phyloP scores from a whole-genome alignment of 2,888 invertebrate species.

The Melolontha melolontha region DNA sequence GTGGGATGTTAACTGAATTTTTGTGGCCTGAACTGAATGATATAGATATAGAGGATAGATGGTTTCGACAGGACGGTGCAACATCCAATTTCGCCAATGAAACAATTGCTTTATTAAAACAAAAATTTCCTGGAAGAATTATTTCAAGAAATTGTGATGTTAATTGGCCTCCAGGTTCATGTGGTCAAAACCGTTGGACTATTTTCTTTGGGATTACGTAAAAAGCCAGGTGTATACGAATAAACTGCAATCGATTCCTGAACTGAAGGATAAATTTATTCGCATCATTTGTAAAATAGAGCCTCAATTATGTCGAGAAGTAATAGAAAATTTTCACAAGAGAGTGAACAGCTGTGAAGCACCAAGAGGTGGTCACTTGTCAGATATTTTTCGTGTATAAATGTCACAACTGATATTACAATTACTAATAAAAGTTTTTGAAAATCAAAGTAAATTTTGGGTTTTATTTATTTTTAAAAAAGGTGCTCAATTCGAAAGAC shows the following conservation, averaged over 20 bases:
- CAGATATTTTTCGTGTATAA: slow-evolving; percentile 17
- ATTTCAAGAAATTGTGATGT: slow-evolving; percentile 21
- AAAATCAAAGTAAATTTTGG: background rate
- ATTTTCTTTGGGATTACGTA: slow-evolving; percentile 18
- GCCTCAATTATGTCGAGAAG: slow-evolving; percentile 23
- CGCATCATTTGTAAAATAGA: slow-evolving; percentile 5
- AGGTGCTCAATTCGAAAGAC: background rate
- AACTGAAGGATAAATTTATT: slow-evolving; percentile 2
- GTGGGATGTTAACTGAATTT: background rate
- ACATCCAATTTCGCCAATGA: background rate
- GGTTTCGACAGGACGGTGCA: slow-evolving; percentile 1
- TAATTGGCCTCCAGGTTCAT: slow-evolving; percentile 6
- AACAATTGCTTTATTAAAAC: slow-evolving; percentile 23
- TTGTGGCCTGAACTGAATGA: background rate
- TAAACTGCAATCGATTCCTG: slow-evolving; percentile 17
- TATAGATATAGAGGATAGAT: background rate
- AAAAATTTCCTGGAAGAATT: slow-evolving; percentile 22
- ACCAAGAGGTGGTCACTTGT: slow-evolving; percentile 11
- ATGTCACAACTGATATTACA: background rate
- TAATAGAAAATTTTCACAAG: slow-evolving; percentile 23
- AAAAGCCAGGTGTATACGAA: slow-evolving; percentile 21
- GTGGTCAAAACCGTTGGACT: background rate
- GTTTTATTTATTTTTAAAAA: slow-evolving; percentile 2
- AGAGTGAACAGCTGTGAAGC: slow-evolving; percentile 10
- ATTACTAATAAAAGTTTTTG: background rate